Percentiles rank a stretch among this genome's conserved stretches.
Evolutionary conservation across 2,113 vertebrate species (phyloP).

Genomic region (Hippoglossus stenolepis): DNA sequence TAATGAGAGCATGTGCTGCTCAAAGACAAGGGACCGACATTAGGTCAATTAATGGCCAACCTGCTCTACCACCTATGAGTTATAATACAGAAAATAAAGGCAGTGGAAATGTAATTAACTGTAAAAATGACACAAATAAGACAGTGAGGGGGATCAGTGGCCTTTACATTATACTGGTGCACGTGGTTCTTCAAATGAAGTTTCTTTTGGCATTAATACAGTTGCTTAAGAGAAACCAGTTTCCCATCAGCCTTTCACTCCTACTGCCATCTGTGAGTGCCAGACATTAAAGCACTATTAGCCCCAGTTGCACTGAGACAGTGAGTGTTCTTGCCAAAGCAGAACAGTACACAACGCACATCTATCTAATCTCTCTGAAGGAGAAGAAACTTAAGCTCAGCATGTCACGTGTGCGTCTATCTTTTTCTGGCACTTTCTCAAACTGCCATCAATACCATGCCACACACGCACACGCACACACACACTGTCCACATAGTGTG

Average conservation of each 20-base stretch:
- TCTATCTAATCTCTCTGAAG: too few species aligned
- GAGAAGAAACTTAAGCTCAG: background rate
- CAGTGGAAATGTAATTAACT: too few species aligned
- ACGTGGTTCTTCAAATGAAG: background rate
- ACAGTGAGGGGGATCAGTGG: too few species aligned
- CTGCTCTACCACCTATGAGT: too few species aligned
- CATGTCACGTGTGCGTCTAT: conserved; percentile 2
- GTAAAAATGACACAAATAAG: too few species aligned
- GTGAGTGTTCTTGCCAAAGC: conserved; percentile 13
- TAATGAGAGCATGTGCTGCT: too few species aligned
- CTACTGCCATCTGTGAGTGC: conserved; percentile 30
- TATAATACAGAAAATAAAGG: too few species aligned
- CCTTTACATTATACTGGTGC: background rate
- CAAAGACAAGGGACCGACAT: too few species aligned
- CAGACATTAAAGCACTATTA: conserved; percentile 40
- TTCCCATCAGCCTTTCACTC: conserved; percentile 24
- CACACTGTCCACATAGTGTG: conserved; percentile 5
- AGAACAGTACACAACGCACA: background rate
- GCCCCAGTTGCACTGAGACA: conserved; percentile 29
- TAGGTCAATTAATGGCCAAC: too few species aligned
- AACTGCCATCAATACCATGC: background rate
- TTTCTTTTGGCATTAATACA: background rate
- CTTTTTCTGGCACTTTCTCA: background rate
- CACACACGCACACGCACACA: background rate
- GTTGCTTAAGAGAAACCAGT: background rate